These are phyloP conservation scores for Lasioglossum morio DNA, from an alignment of 2,888 invertebrate species.

Conservation along the genomic window DNA sequence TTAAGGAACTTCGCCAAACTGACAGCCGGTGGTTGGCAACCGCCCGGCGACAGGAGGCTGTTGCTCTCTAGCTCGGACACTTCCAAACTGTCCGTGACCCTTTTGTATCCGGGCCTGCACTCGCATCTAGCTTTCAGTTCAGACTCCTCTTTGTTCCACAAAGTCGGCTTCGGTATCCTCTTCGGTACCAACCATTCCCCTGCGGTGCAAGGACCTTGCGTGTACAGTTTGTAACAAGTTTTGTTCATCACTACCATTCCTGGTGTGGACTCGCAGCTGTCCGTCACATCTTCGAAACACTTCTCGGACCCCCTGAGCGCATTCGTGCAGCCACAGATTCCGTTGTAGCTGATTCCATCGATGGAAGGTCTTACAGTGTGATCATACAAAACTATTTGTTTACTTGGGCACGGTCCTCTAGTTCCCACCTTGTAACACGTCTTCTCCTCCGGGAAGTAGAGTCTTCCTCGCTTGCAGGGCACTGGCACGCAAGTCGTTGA, in stretches of 20 bases:
- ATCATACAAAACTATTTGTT: constrained; percentile 92
- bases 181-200: constrained; percentile 90
- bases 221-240: constrained; percentile 91
- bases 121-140: constrained; percentile 87
- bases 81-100: constrained; percentile 78
- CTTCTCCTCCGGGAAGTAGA: constrained; percentile 91
- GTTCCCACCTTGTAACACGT: constrained; percentile 92
- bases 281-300: constrained; percentile 80
- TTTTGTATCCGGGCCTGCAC: constrained; percentile 89
- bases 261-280: constrained; percentile 86
- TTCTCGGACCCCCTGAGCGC: constrained; percentile 80
- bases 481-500: constrained; percentile 89
- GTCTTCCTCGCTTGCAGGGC: constrained; percentile 90
- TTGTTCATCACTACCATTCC: constrained; percentile 89
- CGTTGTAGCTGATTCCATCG: constrained; percentile 93
- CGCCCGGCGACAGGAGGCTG: constrained; percentile 74
- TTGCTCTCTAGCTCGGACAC: constrained; percentile 81
- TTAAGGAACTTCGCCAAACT: constrained; percentile 89
- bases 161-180: constrained; percentile 81
- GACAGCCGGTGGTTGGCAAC: constrained; percentile 88
- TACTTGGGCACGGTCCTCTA: constrained; percentile 90
- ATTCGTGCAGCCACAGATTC: constrained; percentile 90
- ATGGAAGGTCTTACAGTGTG: constrained; percentile 91
- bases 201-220: constrained; percentile 90
- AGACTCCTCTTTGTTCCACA: constrained; percentile 72